Percentiles rank a stretch among this genome's conserved stretches.
These are phyloP conservation scores for Molorchus minor DNA, from an alignment of 2,888 invertebrate genomes.

Conservation along the genomic window DNA sequence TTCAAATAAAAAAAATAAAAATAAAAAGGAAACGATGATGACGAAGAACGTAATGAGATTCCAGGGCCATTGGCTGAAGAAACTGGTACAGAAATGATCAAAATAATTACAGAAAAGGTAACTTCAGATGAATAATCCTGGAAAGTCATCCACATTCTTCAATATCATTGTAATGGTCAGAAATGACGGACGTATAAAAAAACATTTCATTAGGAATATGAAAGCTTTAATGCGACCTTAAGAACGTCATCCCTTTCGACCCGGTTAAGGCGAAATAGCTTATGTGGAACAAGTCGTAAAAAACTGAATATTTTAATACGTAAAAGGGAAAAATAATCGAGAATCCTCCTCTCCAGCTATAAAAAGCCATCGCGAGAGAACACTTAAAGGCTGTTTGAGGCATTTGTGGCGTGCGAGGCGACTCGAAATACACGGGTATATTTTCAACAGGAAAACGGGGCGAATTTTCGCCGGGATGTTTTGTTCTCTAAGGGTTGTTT, in stretches of 20 bases:
- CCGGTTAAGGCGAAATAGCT: conserved; percentile 28
- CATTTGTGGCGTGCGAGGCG: conserved; percentile 35
- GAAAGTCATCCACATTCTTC: too few species aligned
- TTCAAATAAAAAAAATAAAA: too few species aligned
- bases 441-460: conserved; percentile 44
- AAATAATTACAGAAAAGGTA: too few species aligned
- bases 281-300: conserved; percentile 30
- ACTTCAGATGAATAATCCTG: too few species aligned
- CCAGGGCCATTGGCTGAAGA: too few species aligned
- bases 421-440: conserved; percentile 34
- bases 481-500: conserved; percentile 24
- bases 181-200: not conserved
- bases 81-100: too few species aligned
- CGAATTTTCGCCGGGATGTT: conserved; percentile 41
- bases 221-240: conserved; percentile 8
- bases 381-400: conserved; percentile 32
- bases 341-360: conserved; percentile 33
- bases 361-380: conserved; percentile 36
- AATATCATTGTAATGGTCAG: too few species aligned
- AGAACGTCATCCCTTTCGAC: conserved; percentile 29
- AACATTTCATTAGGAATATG: not conserved
- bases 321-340: conserved; percentile 33
- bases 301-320: conserved; percentile 39
- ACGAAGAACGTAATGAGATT: too few species aligned
- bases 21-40: too few species aligned